These are phyloP conservation scores for Idaea biselata DNA, from an alignment of 2,888 invertebrate species.

Conservation along the genomic window DNA sequence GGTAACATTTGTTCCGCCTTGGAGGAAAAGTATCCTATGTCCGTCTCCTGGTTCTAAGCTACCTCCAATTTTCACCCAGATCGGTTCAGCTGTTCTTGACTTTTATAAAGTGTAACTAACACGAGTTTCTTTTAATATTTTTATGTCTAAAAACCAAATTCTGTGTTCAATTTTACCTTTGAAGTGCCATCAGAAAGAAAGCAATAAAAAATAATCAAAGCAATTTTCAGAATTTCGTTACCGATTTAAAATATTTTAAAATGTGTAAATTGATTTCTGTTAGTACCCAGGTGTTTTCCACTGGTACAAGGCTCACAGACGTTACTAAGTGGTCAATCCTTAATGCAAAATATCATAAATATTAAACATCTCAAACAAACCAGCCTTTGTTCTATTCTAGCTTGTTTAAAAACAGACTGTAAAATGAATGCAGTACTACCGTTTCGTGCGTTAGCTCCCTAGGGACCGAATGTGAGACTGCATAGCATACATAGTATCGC, in stretches of 20 bases:
- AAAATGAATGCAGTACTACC: background rate
- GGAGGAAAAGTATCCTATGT: too few relatives aligned
- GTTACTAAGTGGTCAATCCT: background rate
- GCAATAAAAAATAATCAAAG: background rate
- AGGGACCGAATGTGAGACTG: background rate
- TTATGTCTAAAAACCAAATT: too few relatives aligned
- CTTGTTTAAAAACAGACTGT: background rate
- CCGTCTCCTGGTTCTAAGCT: too few relatives aligned
- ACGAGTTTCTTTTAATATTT: too few relatives aligned
- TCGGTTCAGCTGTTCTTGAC: too few relatives aligned
- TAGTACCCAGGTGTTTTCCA: background rate
- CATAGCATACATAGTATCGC: background rate
- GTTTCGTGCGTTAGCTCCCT: background rate
- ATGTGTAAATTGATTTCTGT: background rate
- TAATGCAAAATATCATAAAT: background rate
- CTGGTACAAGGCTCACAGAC: background rate
- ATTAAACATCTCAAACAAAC: conserved; percentile 1
- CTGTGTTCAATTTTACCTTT: background rate
- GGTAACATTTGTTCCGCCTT: too few relatives aligned
- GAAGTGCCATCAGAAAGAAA: background rate
- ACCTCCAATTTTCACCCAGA: too few relatives aligned
- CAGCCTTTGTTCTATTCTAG: background rate
- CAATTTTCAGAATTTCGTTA: background rate
- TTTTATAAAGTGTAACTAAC: too few relatives aligned
- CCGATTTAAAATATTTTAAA: too few relatives aligned